A percentile compares a stretch with the other conserved stretches of the same genome.
phyloP scores from a whole-genome alignment of 2,797 vertebrate species.

The Parambassis ranga region DNA sequence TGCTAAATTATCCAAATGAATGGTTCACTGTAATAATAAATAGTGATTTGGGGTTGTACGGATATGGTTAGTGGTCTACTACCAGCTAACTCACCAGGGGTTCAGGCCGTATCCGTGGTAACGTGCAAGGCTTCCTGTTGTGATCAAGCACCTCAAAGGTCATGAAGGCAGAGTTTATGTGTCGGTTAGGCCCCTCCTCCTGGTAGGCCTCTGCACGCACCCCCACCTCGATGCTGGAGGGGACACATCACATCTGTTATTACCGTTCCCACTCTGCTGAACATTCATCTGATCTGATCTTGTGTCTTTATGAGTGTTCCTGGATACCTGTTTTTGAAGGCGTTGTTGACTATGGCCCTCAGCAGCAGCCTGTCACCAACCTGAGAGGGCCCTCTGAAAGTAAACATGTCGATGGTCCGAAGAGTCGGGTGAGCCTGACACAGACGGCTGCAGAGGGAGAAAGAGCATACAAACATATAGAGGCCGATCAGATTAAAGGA shows the following conservation, averaged over 20 bases:
- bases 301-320: not conserved
- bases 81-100: slow-evolving; percentile 79
- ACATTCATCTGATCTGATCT: not conserved
- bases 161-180: slow-evolving; percentile 98
- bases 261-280: not conserved
- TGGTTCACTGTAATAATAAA: too few species aligned
- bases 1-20: too few species aligned
- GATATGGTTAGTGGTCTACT: not conserved
- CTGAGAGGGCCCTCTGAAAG: slow-evolving; percentile 91
- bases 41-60: not conserved
- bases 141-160: slow-evolving; percentile 88
- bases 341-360: slow-evolving; percentile 92
- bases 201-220: slow-evolving; percentile 91
- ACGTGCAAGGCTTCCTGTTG: slow-evolving; percentile 74
- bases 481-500: not conserved
- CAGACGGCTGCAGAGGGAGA: slow-evolving; percentile 81
- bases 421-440: slow-evolving; percentile 88
- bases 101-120: slow-evolving; percentile 87
- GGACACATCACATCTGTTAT: not conserved
- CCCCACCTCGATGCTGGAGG: slow-evolving; percentile 91
- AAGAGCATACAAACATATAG: not conserved
- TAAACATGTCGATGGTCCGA: slow-evolving; percentile 94
- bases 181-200: slow-evolving; percentile 80
- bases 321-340: slow-evolving; percentile 91
- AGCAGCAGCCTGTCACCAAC: slow-evolving; percentile 91